phyloP scores from a whole-genome alignment of 2,888 invertebrate species.

The Machimus atricapillus region DNA sequence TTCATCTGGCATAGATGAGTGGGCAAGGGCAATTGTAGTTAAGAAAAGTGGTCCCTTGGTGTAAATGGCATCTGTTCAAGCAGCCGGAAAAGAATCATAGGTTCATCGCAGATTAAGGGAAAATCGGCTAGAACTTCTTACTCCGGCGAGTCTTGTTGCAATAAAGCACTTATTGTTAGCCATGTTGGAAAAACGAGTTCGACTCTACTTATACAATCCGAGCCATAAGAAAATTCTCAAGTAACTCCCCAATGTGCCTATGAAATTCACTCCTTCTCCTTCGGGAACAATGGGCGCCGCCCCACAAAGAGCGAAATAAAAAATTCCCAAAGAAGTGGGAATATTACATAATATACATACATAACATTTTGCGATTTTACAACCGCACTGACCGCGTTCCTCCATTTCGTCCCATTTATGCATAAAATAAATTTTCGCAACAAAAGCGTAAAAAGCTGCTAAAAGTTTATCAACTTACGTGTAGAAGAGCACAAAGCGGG shows the following conservation, averaged over 20 bases:
- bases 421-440: background rate
- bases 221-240: background rate
- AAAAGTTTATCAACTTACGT: conserved; percentile 62
- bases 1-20: background rate
- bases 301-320: background rate
- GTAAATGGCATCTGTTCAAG: background rate
- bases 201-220: background rate
- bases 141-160: background rate
- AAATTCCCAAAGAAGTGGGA: background rate
- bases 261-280: background rate
- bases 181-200: background rate
- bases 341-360: background rate
- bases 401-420: conserved; percentile 23
- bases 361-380: background rate
- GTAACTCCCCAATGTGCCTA: background rate
- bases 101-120: background rate
- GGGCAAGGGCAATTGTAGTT: background rate
- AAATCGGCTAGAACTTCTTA: conserved; percentile 10
- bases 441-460: background rate
- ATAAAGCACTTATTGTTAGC: background rate
- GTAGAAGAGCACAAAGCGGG: conserved; percentile 78
- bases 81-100: background rate
- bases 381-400: background rate
- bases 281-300: background rate
- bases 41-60: background rate